Base-by-base conservation (phyloP, 1,140 invertebrate genomes). In the Hormaphis cornu region DNA sequence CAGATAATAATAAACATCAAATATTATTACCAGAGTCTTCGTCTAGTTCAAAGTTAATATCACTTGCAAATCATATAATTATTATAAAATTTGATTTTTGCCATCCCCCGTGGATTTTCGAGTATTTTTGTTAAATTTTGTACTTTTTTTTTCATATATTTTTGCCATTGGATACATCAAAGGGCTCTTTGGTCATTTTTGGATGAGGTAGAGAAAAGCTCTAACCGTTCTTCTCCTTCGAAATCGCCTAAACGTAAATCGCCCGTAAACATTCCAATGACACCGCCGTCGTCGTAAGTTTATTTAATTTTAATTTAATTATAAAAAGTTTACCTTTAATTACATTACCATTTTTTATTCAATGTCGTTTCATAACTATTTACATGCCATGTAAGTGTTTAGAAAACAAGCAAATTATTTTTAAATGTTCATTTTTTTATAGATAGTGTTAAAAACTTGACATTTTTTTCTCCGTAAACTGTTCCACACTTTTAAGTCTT, bases 41-140 rank as follows among this genome's bases (percentile, higher is more conserved):
- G 40, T 66, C 61, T 33, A 66, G 61, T 66, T 50, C 61, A 66
- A 66, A 66, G 61, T 66, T 66, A 66, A 66, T 66, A 66, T 66
- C 20, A 66, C 18, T 33, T 63, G 28, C 44, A 46, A 30, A 48
- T 66, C 44, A 48, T 66, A n/a, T n/a, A n/a, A n/a, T n/a, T n/a
- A n/a, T 66, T 22, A n/a, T 7, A 14, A 16, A 33, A 42, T 48
- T 63, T 48, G 2, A 40, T 22, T 37, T 40, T 61, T 61, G 12
- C 18, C 42, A 46, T 37, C 48, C 37, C 16, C 24, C 2, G 9
- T 16, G 0, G 16, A n/a, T n/a, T 5, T 56, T 14, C 6, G 10
- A 22, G 9, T 37, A 16, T 37, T 9, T 10, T 10, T 9, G 33
- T 50, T 26, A 50, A 10, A 66, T 16, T n/a, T n/a, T n/a, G 40